Conservation (phyloP, 2,113 vertebrate species). For the Phaethon lepturus region DNA sequence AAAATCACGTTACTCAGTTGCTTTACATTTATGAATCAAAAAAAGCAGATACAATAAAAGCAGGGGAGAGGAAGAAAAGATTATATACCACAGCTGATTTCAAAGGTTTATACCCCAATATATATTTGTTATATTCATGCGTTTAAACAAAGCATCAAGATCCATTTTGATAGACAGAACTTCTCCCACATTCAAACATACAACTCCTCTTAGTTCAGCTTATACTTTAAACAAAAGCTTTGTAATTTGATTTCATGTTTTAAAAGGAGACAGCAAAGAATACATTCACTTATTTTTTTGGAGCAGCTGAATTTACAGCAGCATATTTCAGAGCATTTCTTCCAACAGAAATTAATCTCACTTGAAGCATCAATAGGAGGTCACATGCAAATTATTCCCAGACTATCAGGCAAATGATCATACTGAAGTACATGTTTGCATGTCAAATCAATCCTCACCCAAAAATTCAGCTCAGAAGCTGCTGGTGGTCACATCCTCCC, state of each 20-base stretch:
- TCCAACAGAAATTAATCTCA: slow-evolving; percentile 8
- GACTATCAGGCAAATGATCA: not conserved
- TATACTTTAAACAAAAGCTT: not conserved
- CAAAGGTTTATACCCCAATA: not conserved
- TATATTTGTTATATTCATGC: not conserved
- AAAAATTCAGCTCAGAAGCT: not conserved
- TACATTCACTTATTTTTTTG: accelerated
- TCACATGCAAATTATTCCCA: not conserved
- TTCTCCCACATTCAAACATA: not conserved
- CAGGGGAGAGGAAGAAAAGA: not conserved
- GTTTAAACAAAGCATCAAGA: not conserved
- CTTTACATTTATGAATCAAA: not conserved
- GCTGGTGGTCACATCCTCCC: not conserved
- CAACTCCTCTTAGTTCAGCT: not conserved
- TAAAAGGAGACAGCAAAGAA: not conserved
- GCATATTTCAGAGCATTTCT: not conserved
- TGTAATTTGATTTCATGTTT: not conserved
- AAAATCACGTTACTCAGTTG: not conserved
- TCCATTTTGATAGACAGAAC: not conserved
- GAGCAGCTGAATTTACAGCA: not conserved
- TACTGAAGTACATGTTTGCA: not conserved
- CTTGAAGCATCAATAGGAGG: not conserved
- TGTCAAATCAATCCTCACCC: not conserved
- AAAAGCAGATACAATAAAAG: not conserved
- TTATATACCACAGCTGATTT: not conserved